Evolutionary conservation across 2,888 invertebrate genomes (phyloP).

Genomic region (Oligia fasciuncula): DNA sequence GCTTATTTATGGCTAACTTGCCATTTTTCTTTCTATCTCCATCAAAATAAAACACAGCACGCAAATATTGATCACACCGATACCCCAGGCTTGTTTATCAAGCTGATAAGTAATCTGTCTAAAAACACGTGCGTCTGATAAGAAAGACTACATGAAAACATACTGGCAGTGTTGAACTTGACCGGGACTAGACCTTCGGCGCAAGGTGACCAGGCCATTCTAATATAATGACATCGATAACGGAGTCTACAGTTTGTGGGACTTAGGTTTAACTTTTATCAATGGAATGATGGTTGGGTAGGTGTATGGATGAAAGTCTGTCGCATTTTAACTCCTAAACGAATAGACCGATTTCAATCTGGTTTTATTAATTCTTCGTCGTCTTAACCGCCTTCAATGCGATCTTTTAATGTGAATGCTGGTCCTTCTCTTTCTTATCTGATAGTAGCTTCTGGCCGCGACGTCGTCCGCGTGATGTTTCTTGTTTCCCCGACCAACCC

Average conservation of each 20-base stretch:
- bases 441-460: background rate
- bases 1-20: background rate
- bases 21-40: background rate
- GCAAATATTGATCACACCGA: conserved; percentile 38
- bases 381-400: background rate
- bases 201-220: conserved; percentile 56
- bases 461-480: too few relatives aligned
- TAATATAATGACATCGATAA: conserved; percentile 21
- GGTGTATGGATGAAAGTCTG: too few relatives aligned
- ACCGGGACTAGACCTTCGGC: conserved; percentile 63
- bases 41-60: background rate
- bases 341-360: background rate
- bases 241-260: background rate
- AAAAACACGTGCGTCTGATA: conserved; percentile 50
- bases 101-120: conserved; percentile 49
- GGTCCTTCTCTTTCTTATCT: background rate
- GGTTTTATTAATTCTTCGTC: background rate
- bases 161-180: conserved; percentile 65
- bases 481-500: too few relatives aligned
- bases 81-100: conserved; percentile 31
- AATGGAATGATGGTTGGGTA: background rate
- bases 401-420: background rate
- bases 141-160: conserved; percentile 17
- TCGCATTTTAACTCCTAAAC: too few relatives aligned
- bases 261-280: background rate